Base-by-base conservation (phyloP, 2,888 invertebrate genomes). In the Ophion ellenae region DNA sequence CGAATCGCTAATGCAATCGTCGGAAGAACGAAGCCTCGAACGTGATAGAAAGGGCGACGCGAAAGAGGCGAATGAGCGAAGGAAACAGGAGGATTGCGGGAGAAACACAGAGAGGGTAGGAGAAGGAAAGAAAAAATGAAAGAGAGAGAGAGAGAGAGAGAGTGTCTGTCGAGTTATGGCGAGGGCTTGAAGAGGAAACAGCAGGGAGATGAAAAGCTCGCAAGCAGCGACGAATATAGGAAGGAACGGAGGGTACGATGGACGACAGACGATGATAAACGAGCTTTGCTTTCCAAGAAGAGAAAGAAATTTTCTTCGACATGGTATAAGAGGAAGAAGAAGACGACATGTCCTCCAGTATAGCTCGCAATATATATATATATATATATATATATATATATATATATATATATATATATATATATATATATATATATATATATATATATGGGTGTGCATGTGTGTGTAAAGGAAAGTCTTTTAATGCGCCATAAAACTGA, bases 51-150 rank as follows among this genome's bases (percentile, higher is more conserved):
- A 36, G 80, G 78, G 70, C 20, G 40, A 71, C 53, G 79, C 83
- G 85, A 83, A 87, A 83, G 88, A 85, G 86, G 88, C 86, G 89
- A 90, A 91, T 90, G 90, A 90, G 90, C 89, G 78, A 40, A 53
- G 53, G 53, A 67, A 64, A 81, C 53, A 66, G 81, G n/a, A 36
- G 73, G 47, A 53, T 53, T 53, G 53, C 14, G 3, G 32, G 32
- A 11, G 10, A 81, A 63, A 36, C 84, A 71, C 79, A 71, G 66
- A 57, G 61, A 67, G 78, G 78, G 83, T 77, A 40, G 84, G 61
- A 69, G 82, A 81, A 75, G 4, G 63, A n/a, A 40, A 20, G 36
- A 67, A 67, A 28, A 59, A 66, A 36, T 14, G 45, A 70, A 81
- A 80, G 69, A 84, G 64, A 57, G 32, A 11, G 28, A 24, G 40